Conservation (phyloP, 2,797 vertebrate species). For the Crocodylus rhombifer region DNA sequence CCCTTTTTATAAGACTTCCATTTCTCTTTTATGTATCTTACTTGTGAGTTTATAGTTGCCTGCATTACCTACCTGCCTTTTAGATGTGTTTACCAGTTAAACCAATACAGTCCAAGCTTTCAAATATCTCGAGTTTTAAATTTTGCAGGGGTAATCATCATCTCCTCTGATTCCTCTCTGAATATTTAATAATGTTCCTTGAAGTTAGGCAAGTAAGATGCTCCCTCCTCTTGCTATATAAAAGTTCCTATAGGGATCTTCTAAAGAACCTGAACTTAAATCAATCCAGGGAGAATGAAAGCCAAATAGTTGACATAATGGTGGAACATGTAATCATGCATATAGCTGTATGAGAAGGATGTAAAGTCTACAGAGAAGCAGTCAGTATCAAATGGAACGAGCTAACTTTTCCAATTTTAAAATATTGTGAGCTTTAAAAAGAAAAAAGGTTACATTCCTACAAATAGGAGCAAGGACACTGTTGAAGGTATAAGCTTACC, state of each 20-base stretch:
- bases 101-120: not conserved
- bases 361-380: not conserved
- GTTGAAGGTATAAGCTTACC: not conserved
- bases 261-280: not conserved
- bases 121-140: constrained; percentile 19
- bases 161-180: constrained; percentile 22
- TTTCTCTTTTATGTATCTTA: constrained; percentile 12
- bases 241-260: not conserved
- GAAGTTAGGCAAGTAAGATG: not conserved
- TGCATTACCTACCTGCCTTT: not conserved
- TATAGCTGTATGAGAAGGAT: not conserved
- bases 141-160: not conserved
- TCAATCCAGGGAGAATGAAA: not conserved
- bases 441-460: not conserved
- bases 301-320: not conserved
- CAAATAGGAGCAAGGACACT: not conserved
- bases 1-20: not conserved
- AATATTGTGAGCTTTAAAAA: not conserved
- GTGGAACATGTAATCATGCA: not conserved
- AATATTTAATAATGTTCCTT: constrained; percentile 28
- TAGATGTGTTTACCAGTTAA: constrained; percentile 9
- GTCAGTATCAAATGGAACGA: not conserved
- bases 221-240: not conserved
- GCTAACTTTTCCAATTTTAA: not conserved
- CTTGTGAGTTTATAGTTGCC: not conserved